These are phyloP conservation scores for Amphipyra berbera DNA, from an alignment of 2,888 invertebrate genomes.

Conservation along the genomic window DNA sequence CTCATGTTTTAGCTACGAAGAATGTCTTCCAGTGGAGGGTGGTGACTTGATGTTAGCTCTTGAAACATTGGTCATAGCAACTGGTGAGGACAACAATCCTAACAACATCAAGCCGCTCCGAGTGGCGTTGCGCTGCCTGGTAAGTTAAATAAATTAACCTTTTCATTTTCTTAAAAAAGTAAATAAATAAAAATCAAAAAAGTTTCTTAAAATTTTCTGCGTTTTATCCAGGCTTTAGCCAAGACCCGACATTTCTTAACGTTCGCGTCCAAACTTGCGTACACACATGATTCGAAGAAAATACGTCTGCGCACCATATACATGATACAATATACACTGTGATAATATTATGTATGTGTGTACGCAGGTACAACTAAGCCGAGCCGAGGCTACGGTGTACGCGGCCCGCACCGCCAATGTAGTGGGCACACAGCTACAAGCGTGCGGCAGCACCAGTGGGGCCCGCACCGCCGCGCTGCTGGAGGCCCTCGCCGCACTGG, in stretches of 20 bases:
- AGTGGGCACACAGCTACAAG: slow-evolving; percentile 68
- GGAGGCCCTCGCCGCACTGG: slow-evolving; percentile 78
- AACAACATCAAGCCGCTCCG: slow-evolving; percentile 90
- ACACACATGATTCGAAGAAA: too few species aligned
- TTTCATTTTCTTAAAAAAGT: too few species aligned
- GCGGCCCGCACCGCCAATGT: slow-evolving; percentile 74
- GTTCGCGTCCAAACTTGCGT: too few species aligned
- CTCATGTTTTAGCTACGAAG: slow-evolving; percentile 89
- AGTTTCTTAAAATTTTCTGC: too few species aligned
- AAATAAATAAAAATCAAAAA: too few species aligned
- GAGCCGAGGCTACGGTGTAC: slow-evolving; percentile 71
- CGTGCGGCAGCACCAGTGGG: slow-evolving; percentile 53
- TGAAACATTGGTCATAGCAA: slow-evolving; percentile 91
- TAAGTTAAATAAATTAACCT: too few species aligned
- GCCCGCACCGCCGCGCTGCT: slow-evolving; percentile 71
- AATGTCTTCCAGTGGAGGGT: slow-evolving; percentile 91
- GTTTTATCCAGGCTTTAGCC: too few species aligned
- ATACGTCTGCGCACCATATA: too few species aligned
- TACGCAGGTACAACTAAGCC: slow-evolving; percentile 77
- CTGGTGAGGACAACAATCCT: slow-evolving; percentile 72
- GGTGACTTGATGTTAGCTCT: slow-evolving; percentile 92
- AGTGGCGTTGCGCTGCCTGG: slow-evolving; percentile 92
- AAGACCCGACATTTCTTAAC: too few species aligned
- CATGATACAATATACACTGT: too few species aligned
- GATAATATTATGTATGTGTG: too few species aligned